Percentiles rank a stretch among this genome's conserved stretches.
phyloP scores from a whole-genome alignment of 2,888 invertebrate species.

The Sinohyriopsis cumingii region DNA sequence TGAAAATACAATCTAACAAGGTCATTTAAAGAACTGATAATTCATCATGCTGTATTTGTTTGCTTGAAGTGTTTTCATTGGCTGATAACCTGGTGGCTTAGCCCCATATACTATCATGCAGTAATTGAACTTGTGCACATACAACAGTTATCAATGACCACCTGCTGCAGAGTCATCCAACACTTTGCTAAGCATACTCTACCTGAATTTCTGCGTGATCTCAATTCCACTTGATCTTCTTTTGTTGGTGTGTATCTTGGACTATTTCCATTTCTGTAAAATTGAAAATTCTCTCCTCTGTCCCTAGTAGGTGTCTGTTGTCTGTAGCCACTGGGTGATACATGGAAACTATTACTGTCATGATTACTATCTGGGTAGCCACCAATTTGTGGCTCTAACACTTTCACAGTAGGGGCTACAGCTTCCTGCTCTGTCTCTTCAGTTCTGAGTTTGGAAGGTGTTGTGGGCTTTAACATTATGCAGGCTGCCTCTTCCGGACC shows the following conservation, averaged over 20 bases:
- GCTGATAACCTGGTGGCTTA: too few species aligned
- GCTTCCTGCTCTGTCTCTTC: slow-evolving; percentile 50
- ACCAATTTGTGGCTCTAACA: slow-evolving; percentile 37
- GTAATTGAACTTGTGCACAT: too few species aligned
- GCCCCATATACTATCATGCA: too few species aligned
- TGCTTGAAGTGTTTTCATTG: too few species aligned
- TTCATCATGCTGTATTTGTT: too few species aligned
- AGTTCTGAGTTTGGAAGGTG: slow-evolving; percentile 61
- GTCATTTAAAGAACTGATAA: too few species aligned
- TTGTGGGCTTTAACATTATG: slow-evolving; percentile 50
- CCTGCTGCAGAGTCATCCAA: too few species aligned
- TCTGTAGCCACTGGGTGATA: slow-evolving; percentile 7
- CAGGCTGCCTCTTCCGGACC: slow-evolving; percentile 72
- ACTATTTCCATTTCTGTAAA: slow-evolving; percentile 15
- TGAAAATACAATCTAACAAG: too few species aligned
- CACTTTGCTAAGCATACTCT: slow-evolving; percentile 1
- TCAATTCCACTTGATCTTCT: slow-evolving; percentile 37
- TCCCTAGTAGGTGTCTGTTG: slow-evolving; percentile 1
- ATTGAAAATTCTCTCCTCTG: too few species aligned
- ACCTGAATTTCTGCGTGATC: slow-evolving; percentile 55
- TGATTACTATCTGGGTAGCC: slow-evolving; percentile 11
- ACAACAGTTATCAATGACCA: too few species aligned
- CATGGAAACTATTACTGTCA: slow-evolving; percentile 4
- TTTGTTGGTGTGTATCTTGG: slow-evolving; percentile 46
- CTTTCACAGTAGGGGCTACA: slow-evolving; percentile 57